Evolutionary conservation across 2,888 invertebrate species (phyloP).

Genomic region (Cephus runcator): DNA sequence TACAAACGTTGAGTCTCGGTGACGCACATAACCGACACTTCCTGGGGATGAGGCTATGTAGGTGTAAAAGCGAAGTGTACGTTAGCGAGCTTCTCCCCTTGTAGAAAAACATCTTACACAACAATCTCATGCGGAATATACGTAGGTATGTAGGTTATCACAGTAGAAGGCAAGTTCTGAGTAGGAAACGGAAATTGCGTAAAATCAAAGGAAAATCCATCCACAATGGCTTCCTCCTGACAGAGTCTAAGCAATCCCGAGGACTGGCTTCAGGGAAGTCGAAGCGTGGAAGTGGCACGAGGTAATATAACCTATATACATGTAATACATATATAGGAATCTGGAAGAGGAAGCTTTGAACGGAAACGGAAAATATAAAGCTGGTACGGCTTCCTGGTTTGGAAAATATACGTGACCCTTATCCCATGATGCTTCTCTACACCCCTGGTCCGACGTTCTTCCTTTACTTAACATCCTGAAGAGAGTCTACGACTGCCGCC

Average conservation of each 20-base stretch:
- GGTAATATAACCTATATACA: background rate
- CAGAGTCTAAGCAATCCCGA: background rate
- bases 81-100: background rate
- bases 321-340: background rate
- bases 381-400: constrained; percentile 14
- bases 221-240: background rate
- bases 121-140: background rate
- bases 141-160: background rate
- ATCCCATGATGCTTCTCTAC: background rate
- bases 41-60: background rate
- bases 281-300: background rate
- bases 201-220: constrained; percentile 1
- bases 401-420: constrained; percentile 18
- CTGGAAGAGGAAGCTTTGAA: constrained; percentile 2
- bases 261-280: background rate
- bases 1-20: constrained; percentile 3
- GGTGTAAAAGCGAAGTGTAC: background rate
- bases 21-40: background rate
- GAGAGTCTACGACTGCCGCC: background rate
- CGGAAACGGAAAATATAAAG: constrained; percentile 22
- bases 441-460: background rate
- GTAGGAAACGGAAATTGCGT: constrained; percentile 7
- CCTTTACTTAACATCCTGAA: background rate
- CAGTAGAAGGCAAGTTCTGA: background rate
- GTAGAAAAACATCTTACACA: background rate